Conservation (phyloP, 1,140 invertebrate species). For the Helicoverpa zea region DNA sequence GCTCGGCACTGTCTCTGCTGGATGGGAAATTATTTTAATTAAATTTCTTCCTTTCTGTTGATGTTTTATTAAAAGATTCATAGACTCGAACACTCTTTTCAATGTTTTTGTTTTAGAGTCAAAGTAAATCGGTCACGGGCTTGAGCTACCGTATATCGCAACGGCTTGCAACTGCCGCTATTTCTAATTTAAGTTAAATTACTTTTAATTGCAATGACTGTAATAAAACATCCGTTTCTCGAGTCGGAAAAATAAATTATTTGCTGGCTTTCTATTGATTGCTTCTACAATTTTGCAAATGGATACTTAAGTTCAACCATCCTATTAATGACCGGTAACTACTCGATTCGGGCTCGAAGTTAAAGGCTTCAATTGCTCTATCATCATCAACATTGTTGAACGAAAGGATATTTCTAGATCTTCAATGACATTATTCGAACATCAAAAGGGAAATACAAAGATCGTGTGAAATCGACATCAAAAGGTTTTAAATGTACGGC, state of each 20-base stretch:
- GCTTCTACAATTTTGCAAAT: too few species aligned
- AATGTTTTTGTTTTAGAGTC: neutral
- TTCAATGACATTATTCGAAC: neutral
- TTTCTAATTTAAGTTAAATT: constrained; percentile 40
- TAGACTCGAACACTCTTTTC: neutral
- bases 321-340: too few species aligned
- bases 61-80: neutral
- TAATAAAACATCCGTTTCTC: constrained; percentile 20
- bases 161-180: constrained; percentile 31
- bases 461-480: constrained; percentile 21
- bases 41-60: constrained; percentile 28
- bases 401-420: neutral
- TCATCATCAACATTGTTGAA: neutral
- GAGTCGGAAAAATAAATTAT: neutral
- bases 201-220: constrained; percentile 37
- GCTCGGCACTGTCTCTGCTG: neutral
- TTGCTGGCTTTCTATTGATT: neutral
- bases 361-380: too few species aligned
- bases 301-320: too few species aligned
- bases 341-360: too few species aligned
- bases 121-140: constrained; percentile 19
- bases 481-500: constrained; percentile 12
- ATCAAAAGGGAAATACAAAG: neutral
- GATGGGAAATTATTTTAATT: constrained; percentile 32
- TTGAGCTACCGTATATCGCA: constrained; percentile 6